Evolutionary conservation across 2,797 vertebrate species (phyloP).

Genomic region (Sebastes alutus): DNA sequence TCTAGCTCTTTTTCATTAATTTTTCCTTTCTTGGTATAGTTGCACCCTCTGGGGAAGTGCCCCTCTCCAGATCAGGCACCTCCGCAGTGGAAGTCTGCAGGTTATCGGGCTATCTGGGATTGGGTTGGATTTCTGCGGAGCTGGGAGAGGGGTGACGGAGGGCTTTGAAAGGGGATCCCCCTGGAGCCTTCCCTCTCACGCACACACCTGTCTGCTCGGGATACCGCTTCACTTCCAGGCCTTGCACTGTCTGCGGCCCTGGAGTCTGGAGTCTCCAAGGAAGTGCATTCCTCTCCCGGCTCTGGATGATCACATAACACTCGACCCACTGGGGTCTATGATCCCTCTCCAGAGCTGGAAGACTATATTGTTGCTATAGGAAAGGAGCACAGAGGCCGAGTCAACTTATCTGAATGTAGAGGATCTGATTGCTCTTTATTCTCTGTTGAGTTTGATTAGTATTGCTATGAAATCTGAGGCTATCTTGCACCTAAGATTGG

Average conservation of each 20-base stretch:
- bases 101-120: conserved; percentile 78
- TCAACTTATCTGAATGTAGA: conserved; percentile 24
- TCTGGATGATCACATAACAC: conserved; percentile 77
- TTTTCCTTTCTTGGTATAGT: background rate
- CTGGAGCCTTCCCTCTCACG: conserved; percentile 53
- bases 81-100: conserved; percentile 13
- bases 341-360: conserved; percentile 38
- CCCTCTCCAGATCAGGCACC: background rate
- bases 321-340: conserved; percentile 39
- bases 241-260: conserved; percentile 69
- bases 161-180: conserved; percentile 80
- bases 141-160: conserved; percentile 54
- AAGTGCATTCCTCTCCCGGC: conserved; percentile 77
- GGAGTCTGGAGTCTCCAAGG: conserved; percentile 74
- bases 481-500: background rate
- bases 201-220: conserved; percentile 77
- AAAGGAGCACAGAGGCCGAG: conserved; percentile 3
- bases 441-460: conserved; percentile 24
- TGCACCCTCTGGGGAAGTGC: conserved; percentile 17
- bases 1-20: background rate
- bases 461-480: conserved; percentile 30
- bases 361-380: conserved; percentile 45
- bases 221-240: conserved; percentile 70
- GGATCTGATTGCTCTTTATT: conserved; percentile 7
- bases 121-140: conserved; percentile 75